Evolutionary conservation across 2,113 vertebrate species (phyloP), one percentile per base, ranked within the genome.

Genomic region (Daphoenositta chrysoptera): DNA sequence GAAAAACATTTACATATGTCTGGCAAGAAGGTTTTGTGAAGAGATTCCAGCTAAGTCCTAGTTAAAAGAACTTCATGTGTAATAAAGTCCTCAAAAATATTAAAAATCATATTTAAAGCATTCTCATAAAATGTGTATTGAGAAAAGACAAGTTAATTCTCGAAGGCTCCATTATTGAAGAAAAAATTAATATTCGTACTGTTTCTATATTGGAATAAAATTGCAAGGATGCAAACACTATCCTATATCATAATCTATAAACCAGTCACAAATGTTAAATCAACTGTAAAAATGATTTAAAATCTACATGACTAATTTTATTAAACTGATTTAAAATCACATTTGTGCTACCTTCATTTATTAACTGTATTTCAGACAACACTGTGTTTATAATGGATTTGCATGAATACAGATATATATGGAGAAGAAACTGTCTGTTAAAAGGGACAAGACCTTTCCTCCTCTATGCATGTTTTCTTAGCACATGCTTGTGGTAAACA

Each of bases 81-180:
- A 97, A 98, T 98, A 98, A 99, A 98, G 98, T 98, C 92, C 95
- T 98, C 98, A 98, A 99, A 98, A 99, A 98, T 98, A 99, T 98
- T 99, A 98, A 99, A 99, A 99, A 98, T 98, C 94, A 97, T 98
- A 97, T 98, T 98, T 99, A 98, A 98, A 97, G 90, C 77, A 97
- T 98, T 98, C 97, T 98, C 96, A 97, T 98, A 97, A 98, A 97
- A 97, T 90, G 93, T 96, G 97, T 96, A 97, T 98, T 97, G 97
- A 98, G 98, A 97, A 98, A 97, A 98, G 98, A 96, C 97, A 96
- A 96, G 95, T 96, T 87, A 98, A 98, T 98, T 98, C 98, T 98
- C 98, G 45, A 96, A 98, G 97, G 98, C 93, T 98, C 98, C 98
- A 98, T 99, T 99, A 99, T 97, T 96, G 98, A 98, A 98, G 98